Conservation (phyloP, 2,113 vertebrate species). For the Gobiocypris rarus region DNA sequence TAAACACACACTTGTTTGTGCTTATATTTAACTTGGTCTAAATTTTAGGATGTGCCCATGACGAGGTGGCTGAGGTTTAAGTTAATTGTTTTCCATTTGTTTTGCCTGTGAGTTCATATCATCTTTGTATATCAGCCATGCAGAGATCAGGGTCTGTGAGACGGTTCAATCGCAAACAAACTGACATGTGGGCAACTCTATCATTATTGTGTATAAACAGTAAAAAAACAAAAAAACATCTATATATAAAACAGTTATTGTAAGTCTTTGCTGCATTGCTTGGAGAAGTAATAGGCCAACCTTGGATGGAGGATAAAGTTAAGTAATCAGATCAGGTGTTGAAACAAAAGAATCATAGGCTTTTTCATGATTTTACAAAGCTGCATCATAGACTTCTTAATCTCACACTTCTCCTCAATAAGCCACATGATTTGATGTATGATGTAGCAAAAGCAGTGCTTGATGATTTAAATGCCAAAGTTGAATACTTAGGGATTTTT, state of each 20-base stretch:
- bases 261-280: too few relatives aligned
- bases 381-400: background rate
- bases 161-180: background rate
- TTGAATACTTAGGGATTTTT: background rate
- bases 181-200: background rate
- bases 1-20: background rate
- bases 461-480: background rate
- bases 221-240: too few relatives aligned
- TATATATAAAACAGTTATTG: too few relatives aligned
- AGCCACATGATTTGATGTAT: background rate
- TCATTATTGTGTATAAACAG: background rate
- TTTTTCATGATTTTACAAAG: background rate
- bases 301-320: background rate
- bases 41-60: background rate
- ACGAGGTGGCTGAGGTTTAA: too few relatives aligned
- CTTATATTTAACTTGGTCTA: background rate
- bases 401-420: background rate
- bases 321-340: slow-evolving; percentile 19
- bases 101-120: background rate
- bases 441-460: background rate
- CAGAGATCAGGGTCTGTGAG: slow-evolving; percentile 2
- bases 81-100: background rate
- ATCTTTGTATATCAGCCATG: background rate
- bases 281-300: background rate
- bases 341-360: slow-evolving; percentile 5